Base-by-base conservation (phyloP, 1,140 invertebrate species). In the Eumaeus atala region DNA sequence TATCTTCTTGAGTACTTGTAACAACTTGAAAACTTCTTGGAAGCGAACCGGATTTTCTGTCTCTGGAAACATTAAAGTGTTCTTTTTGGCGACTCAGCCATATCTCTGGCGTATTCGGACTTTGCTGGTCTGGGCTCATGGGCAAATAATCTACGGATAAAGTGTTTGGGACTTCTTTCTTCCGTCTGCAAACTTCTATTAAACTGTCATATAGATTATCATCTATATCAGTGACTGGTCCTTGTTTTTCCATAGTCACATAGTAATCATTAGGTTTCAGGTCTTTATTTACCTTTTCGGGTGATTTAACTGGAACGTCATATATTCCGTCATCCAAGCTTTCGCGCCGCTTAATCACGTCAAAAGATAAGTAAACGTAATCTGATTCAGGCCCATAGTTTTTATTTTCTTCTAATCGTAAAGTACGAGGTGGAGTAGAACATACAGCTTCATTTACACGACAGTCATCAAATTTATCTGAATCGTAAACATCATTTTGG, bases 1-100 rank as follows among this genome's bases (percentile, higher is more conserved):
- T 75, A 40, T 78, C 77, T 59, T 80, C 87, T 56, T 64, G 74
- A 55, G 63, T 77, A 65, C 64, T 89, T 58, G 76, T 89, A 10
- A 86, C 87, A 40, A 92, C 76, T 78, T 93, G 92, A 66, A 95
- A 95, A 64, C 93, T 94, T 51, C 94, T 88, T 0, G 94, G 94
- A 36, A 95, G 70, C 0, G 94, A 95, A 14, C 93, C 94, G 38
- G 92, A 92, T 74, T 95, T 95, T 67, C 85, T 88, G 48, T 87
- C 84, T 62, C 85, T 74, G 9, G 85, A 81, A 36, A 87, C 77
- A 63, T 79, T 87, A 47, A 87, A 88, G 68, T 88, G 85, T 67
- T 89, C 84, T 56, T 89, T 86, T 77, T 88, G 72, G 42, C 84
- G 68, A 53, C 89, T 89, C 9, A 89, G 64, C 89, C 90, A 88